Evolutionary conservation across 2,797 vertebrate genomes (phyloP).

Genomic region (Uromys caudimaculatus): DNA sequence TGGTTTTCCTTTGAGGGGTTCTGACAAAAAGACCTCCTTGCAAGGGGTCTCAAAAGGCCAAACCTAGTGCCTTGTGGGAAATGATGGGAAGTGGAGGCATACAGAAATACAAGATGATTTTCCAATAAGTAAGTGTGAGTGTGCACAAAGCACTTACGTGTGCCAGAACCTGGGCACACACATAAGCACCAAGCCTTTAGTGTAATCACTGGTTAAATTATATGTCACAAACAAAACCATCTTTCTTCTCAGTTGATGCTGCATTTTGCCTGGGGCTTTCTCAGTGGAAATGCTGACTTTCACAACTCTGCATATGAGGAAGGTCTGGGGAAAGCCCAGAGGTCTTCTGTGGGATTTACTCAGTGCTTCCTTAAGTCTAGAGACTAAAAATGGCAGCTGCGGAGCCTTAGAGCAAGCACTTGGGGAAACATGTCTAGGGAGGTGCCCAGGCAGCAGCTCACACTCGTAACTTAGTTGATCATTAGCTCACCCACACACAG

Average conservation of each 20-base stretch:
- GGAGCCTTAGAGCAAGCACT: neutral
- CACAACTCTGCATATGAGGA: rapidly evolving
- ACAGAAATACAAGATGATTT: neutral
- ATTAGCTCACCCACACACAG: slow-evolving; percentile 9
- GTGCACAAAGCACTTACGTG: rapidly evolving
- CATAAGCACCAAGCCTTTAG: neutral
- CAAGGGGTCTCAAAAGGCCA: neutral
- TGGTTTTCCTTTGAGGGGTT: neutral
- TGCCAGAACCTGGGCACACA: too few relatives aligned
- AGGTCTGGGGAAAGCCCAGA: neutral
- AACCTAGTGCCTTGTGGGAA: neutral
- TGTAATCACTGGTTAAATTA: neutral
- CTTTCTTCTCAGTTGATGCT: neutral
- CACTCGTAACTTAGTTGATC: neutral
- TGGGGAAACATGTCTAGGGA: neutral
- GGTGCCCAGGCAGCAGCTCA: neutral
- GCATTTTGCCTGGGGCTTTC: neutral
- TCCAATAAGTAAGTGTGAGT: neutral
- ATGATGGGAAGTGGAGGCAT: neutral
- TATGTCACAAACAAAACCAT: neutral
- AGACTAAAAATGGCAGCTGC: neutral
- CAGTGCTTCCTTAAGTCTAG: neutral
- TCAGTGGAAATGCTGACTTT: neutral
- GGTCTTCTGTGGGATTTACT: neutral
- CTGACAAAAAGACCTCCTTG: neutral